These are phyloP conservation scores for Tetramorium simillimum DNA, from an alignment of 1,140 invertebrate species.

Conservation along the genomic window DNA sequence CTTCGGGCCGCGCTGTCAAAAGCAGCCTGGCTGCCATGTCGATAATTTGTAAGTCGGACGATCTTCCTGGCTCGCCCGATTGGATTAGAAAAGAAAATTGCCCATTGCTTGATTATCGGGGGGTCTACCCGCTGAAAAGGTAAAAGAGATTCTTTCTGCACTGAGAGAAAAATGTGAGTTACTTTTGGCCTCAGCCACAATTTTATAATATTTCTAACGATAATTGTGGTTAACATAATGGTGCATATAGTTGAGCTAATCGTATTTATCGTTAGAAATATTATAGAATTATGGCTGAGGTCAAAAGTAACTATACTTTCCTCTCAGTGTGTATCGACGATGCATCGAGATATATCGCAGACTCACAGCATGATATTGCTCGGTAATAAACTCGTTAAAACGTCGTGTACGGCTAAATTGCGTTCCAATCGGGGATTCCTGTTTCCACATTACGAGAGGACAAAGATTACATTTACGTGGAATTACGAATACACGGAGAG, in stretches of 20 bases:
- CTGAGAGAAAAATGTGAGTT: too few relatives aligned
- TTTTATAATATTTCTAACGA: too few relatives aligned
- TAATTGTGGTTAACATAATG: too few relatives aligned
- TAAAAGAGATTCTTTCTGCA: too few relatives aligned
- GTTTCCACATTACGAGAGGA: background rate
- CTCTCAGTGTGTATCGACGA: background rate
- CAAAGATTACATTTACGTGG: slow-evolving; percentile 26
- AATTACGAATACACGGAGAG: background rate
- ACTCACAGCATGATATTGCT: background rate
- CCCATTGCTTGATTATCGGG: background rate
- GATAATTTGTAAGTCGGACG: background rate
- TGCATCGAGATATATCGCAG: background rate
- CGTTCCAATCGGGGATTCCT: background rate
- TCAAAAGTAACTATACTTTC: too few relatives aligned
- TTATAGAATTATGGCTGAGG: too few relatives aligned
- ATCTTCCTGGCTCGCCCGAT: background rate
- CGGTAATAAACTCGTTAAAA: slow-evolving; percentile 20
- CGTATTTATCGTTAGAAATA: too few relatives aligned
- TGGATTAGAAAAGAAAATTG: background rate
- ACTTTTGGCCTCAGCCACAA: too few relatives aligned
- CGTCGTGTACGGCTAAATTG: background rate
- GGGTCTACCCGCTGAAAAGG: background rate
- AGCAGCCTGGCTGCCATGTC: background rate
- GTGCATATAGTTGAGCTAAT: too few relatives aligned
- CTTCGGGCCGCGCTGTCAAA: background rate